phyloP scores from a whole-genome alignment of 2,888 invertebrate species.

The Nebria brevicollis region DNA sequence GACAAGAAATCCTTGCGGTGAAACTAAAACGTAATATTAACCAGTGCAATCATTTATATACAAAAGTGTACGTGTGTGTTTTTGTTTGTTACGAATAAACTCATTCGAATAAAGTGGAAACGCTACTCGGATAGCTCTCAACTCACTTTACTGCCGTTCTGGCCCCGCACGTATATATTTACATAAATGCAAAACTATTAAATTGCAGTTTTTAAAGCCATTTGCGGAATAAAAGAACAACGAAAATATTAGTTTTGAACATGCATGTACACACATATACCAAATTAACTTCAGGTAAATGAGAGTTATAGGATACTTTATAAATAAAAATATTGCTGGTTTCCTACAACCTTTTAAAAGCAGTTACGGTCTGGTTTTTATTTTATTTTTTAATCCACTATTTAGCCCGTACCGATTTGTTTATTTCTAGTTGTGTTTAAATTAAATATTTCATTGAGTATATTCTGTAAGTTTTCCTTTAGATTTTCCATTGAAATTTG shows the following conservation, averaged over 20 bases:
- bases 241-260: not conserved
- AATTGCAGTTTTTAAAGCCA: not conserved
- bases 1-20: not conserved
- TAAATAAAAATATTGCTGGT: not conserved
- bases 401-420: not conserved
- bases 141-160: too few species aligned
- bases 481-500: too few species aligned
- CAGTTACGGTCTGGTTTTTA: not conserved
- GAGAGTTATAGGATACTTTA: not conserved
- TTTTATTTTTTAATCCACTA: not conserved
- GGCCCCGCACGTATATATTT: not conserved
- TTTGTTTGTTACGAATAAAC: not conserved
- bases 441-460: too few species aligned
- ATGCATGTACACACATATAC: not conserved
- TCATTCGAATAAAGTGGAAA: not conserved
- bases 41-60: not conserved
- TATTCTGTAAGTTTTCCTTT: too few species aligned
- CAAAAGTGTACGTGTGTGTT: not conserved
- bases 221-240: not conserved
- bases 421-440: too few species aligned
- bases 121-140: not conserved
- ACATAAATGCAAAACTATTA: conserved; percentile 1
- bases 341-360: not conserved
- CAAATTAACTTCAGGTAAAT: not conserved
- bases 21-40: not conserved